Evolutionary conservation across 1,140 invertebrate species (phyloP), one percentile per base, ranked within the genome.

Genomic region (Drusus annulatus): DNA sequence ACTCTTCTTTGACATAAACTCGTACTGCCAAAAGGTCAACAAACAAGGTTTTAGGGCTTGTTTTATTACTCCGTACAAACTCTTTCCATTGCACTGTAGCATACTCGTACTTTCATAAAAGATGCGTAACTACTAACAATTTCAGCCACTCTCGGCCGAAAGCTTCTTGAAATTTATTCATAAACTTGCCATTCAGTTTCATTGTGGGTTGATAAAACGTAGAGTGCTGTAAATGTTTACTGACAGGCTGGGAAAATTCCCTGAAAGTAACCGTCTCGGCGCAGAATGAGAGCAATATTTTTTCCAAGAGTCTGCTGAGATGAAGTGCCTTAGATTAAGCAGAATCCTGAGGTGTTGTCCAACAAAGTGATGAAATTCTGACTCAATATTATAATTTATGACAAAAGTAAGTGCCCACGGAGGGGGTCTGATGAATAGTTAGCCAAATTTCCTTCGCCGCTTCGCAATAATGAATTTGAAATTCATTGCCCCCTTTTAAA

Each of bases 351-450:
- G 52, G 52, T 58, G 54, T 31, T 58, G 52, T 75, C 71, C 23
- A 50, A 75, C 15, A 31, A 58, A 75, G 28, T 75, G 71, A 28
- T 23, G 71, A 74, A 19, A 75, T 58, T 75, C 71, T 58, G 52
- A 58, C 54, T 75, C 71, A 75, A 75, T 28, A 75, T 75, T 75
- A 36, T 58, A 75, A 75, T 75, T 75, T 75, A 75, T 56, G 23
- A 52, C 28, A 58, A 19, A 58, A 36, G 52, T 36, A 58, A 36
- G 52, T 36, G n/a, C 52, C 28, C 54, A 5, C 15, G 17, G 31
- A 17, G 16, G 54, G 58, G 17, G 52, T 0, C 15, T n/a, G 71
- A 31, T 28, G 71, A 75, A 75, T 56, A 28, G 52, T 58, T 58
- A 75, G 16, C 21, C 15, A 75, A 56, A 75, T 58, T 58, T 75